These are phyloP conservation scores for Erebia ligea DNA, from an alignment of 2,888 invertebrate genomes.

Conservation along the genomic window DNA sequence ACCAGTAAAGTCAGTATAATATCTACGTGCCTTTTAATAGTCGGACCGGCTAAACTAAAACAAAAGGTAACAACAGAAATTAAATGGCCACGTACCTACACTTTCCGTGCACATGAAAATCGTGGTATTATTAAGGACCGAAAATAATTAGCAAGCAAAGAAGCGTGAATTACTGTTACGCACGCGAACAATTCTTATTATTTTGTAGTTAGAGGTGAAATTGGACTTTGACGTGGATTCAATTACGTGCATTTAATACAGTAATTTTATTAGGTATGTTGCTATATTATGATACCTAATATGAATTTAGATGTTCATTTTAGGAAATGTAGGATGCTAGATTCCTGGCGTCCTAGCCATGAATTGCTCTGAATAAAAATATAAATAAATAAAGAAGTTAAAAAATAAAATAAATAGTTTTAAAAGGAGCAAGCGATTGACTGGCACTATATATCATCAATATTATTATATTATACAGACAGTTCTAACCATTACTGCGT, in stretches of 20 bases:
- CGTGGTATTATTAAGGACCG: conserved; percentile 66
- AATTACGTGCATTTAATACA: conserved; percentile 22
- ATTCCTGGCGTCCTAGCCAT: no score
- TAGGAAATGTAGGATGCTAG: background rate
- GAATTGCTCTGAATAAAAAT: no score
- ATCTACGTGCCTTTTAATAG: conserved; percentile 6
- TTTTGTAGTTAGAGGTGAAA: conserved; percentile 73
- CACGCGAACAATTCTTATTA: conserved; percentile 76
- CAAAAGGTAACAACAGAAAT: conserved; percentile 29
- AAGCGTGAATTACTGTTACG: conserved; percentile 65
- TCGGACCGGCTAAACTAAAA: conserved; percentile 24
- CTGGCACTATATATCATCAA: no score
- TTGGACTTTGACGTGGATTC: conserved; percentile 61
- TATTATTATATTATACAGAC: no score
- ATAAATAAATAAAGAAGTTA: no score
- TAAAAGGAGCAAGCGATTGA: no score
- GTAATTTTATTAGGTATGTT: conserved; percentile 12
- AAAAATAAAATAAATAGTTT: no score
- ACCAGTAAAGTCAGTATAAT: conserved; percentile 12
- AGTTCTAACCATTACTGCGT: no score
- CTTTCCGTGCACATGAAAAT: conserved; percentile 53
- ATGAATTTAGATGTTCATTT: background rate
- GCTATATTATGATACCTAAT: background rate
- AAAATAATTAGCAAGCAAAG: conserved; percentile 67
- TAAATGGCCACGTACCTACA: conserved; percentile 29